Conservation (phyloP, 2,113 vertebrate species). For the Nansenia antarctica region DNA sequence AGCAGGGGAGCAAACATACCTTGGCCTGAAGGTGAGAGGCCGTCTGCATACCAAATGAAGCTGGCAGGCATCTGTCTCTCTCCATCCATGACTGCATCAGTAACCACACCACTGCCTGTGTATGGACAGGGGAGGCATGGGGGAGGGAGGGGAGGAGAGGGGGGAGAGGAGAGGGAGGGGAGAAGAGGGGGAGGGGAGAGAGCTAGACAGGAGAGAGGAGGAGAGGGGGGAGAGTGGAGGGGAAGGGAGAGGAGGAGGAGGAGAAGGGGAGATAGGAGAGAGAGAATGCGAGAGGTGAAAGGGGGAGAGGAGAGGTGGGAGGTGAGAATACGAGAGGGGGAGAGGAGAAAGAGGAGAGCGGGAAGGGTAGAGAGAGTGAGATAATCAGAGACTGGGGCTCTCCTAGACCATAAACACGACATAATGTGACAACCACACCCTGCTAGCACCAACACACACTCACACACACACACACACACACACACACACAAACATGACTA, state of each 20-base stretch:
- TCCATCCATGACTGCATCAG: slow-evolving; percentile 22
- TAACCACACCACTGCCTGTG: slow-evolving; percentile 1
- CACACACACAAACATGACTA: background rate
- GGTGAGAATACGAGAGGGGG: no score
- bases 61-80: slow-evolving; percentile 19
- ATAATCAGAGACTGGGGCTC: no score
- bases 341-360: no score
- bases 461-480: background rate
- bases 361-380: no score
- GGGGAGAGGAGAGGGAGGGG: background rate
- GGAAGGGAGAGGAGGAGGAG: no score
- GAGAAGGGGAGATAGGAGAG: no score
- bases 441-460: background rate
- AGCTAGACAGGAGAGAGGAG: slow-evolving; percentile 11
- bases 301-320: no score
- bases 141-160: background rate
- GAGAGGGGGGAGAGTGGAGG: no score
- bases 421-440: background rate
- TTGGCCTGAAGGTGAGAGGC: slow-evolving; percentile 31
- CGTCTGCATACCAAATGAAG: slow-evolving; percentile 33
- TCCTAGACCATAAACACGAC: no score
- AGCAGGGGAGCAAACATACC: slow-evolving; percentile 13
- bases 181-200: background rate
- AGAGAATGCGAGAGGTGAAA: no score
- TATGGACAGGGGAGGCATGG: background rate